Conservation (phyloP, 2,797 vertebrate genomes). For the Graptemys geographica region DNA sequence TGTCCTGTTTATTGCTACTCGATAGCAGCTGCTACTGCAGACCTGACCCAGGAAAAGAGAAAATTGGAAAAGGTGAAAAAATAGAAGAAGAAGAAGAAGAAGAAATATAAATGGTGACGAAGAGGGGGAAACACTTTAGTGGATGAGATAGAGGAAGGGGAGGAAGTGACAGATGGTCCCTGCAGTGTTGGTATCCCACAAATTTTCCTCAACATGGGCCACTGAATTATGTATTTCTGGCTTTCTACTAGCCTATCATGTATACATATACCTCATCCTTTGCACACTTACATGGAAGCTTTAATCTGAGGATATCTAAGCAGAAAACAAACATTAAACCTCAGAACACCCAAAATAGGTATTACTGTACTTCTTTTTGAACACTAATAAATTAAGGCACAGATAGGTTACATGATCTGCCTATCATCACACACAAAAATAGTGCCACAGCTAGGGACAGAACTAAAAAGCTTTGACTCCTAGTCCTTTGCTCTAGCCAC, state of each 20-base stretch:
- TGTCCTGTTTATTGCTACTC: background rate
- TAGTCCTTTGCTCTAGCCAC: background rate
- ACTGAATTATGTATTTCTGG: background rate
- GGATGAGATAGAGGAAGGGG: background rate
- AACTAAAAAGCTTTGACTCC: background rate
- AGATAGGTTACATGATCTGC: background rate
- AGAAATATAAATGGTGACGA: fast-evolving
- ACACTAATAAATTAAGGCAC: background rate
- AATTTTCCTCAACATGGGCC: background rate
- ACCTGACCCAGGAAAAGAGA: background rate
- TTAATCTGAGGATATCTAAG: background rate
- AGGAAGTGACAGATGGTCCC: background rate
- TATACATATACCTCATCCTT: background rate
- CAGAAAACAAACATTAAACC: background rate
- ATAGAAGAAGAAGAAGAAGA: no score
- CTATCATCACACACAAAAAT: background rate
- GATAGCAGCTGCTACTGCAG: background rate
- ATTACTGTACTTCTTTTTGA: background rate
- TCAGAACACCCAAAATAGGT: background rate
- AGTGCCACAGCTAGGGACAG: background rate
- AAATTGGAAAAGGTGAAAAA: background rate
- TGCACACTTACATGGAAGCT: fast-evolving
- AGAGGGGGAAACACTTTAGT: background rate
- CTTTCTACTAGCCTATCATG: background rate
- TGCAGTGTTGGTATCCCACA: background rate